A percentile compares a stretch with the other conserved stretches of the same genome.
Conservation (phyloP, 2,888 invertebrate genomes). For the Eupeodes luniger region DNA sequence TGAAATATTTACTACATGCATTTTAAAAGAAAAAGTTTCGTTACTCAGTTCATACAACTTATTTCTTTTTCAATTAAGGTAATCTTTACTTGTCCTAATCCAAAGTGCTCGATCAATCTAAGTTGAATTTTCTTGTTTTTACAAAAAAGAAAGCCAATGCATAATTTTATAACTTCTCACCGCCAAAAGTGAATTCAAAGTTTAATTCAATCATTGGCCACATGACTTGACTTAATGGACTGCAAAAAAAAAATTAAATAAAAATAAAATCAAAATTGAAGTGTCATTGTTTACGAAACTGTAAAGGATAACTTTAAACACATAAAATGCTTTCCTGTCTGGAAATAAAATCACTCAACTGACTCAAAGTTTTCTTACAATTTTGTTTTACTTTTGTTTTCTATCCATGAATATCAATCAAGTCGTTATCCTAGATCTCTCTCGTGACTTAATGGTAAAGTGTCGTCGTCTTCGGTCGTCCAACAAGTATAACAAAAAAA, state of each 20-base stretch:
- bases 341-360: slow-evolving; percentile 37
- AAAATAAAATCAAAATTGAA: neutral
- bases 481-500: slow-evolving; percentile 17
- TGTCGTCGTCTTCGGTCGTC: neutral
- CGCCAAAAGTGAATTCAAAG: neutral
- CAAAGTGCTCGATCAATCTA: too few relatives aligned
- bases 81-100: too few relatives aligned
- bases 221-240: neutral
- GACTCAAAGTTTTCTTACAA: neutral
- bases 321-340: neutral
- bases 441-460: slow-evolving; percentile 18
- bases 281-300: slow-evolving; percentile 24
- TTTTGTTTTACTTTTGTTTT: neutral
- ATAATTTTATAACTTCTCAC: neutral
- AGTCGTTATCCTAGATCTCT: slow-evolving; percentile 41
- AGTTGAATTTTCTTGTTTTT: neutral
- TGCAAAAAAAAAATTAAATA: slow-evolving; percentile 6
- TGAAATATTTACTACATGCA: too few relatives aligned
- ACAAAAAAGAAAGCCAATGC: neutral
- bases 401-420: slow-evolving; percentile 39
- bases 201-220: slow-evolving; percentile 8
- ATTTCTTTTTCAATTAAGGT: too few relatives aligned
- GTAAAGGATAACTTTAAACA: neutral
- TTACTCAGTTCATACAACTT: too few relatives aligned
- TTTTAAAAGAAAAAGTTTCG: too few relatives aligned